These are phyloP conservation scores for Conops quadrifasciatus DNA, from an alignment of 2,888 invertebrate species.

Conservation along the genomic window DNA sequence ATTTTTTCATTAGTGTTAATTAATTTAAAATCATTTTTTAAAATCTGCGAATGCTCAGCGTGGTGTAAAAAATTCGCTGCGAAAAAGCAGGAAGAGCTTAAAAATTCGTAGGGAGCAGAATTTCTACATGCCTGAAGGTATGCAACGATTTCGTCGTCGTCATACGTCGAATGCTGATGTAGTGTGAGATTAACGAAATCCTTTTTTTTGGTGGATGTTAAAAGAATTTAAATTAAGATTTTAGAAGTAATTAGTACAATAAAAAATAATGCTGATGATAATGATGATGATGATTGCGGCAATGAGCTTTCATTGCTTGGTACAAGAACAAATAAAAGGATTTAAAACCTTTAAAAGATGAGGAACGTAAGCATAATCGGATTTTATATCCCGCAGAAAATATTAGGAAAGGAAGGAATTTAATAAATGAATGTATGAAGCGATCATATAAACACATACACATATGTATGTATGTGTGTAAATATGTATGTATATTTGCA, in stretches of 20 bases:
- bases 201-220: not conserved
- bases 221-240: conserved; percentile 3
- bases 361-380: no score
- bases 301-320: no score
- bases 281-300: no score
- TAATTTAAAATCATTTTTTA: conserved; percentile 25
- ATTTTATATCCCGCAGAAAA: no score
- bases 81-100: not conserved
- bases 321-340: no score
- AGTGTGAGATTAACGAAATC: no score
- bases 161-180: not conserved
- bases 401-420: no score
- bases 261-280: no score
- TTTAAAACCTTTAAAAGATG: no score
- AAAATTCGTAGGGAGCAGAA: not conserved
- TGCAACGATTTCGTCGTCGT: conserved; percentile 6
- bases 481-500: not conserved
- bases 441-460: not conserved
- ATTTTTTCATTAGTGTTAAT: conserved; percentile 31
- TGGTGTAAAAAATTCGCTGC: not conserved
- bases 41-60: not conserved
- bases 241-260: not conserved
- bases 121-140: not conserved
- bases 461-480: not conserved
- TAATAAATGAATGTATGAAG: no score